These are phyloP conservation scores for Sebastes oblongus DNA, from an alignment of 2,797 vertebrate species.

Conservation along the genomic window DNA sequence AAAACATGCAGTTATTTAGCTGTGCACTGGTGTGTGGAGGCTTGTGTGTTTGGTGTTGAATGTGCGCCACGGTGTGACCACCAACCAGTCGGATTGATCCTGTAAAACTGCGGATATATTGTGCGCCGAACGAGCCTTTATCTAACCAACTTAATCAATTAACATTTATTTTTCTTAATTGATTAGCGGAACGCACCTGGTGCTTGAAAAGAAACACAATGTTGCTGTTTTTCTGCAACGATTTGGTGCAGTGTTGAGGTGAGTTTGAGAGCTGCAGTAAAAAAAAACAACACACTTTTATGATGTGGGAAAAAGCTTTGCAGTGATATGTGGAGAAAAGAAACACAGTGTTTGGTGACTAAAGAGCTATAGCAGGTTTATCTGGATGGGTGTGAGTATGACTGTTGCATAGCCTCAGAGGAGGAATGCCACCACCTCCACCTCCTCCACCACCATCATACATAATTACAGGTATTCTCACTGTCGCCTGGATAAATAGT, in stretches of 20 bases:
- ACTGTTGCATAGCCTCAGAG: slow-evolving; percentile 49
- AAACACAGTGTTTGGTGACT: neutral
- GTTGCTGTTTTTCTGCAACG: neutral
- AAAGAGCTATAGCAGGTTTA: neutral
- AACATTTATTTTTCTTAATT: neutral
- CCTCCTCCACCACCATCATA: neutral
- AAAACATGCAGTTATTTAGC: neutral
- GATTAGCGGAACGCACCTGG: slow-evolving; percentile 5
- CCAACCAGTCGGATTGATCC: slow-evolving; percentile 32
- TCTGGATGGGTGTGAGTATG: slow-evolving; percentile 3
- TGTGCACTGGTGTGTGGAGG: slow-evolving; percentile 11
- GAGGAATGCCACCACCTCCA: slow-evolving; percentile 38
- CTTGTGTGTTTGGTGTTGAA: slow-evolving; percentile 21
- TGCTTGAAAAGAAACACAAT: neutral
- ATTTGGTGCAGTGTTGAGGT: slow-evolving; percentile 47
- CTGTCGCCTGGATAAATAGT: slow-evolving; percentile 46
- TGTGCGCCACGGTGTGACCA: slow-evolving; percentile 37
- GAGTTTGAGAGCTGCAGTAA: slow-evolving; percentile 28
- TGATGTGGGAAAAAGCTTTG: neutral
- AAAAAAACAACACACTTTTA: slow-evolving; percentile 24
- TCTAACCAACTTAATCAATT: neutral
- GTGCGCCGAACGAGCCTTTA: neutral
- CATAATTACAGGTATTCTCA: slow-evolving; percentile 67
- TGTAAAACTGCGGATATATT: slow-evolving; percentile 35
- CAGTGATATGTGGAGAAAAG: neutral